phyloP scores from a whole-genome alignment of 1,140 invertebrate species.

The Camponotus vicinus region DNA sequence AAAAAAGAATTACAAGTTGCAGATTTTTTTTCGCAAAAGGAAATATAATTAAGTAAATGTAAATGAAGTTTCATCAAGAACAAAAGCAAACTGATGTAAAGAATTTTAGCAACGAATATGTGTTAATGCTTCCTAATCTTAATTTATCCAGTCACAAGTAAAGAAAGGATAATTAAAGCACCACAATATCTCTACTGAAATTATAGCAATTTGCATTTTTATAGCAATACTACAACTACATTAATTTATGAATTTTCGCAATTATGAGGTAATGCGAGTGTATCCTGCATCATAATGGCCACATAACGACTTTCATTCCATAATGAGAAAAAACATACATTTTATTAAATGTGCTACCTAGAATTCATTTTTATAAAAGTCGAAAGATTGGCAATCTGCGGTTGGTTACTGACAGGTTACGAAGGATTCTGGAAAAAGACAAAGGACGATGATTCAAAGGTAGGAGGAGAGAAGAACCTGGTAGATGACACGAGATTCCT shows the following conservation, averaged over 20 bases:
- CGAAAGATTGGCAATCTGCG: constrained; percentile 63
- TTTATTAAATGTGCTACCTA: constrained; percentile 9
- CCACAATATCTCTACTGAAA: not conserved
- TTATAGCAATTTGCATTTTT: constrained; percentile 17
- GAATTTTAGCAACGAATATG: not conserved
- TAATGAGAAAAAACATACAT: not conserved
- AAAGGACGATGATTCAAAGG: constrained; percentile 80
- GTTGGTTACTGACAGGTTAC: constrained; percentile 72
- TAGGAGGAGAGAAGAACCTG: constrained; percentile 76
- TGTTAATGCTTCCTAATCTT: not conserved
- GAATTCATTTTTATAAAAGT: constrained; percentile 43
- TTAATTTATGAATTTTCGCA: not conserved
- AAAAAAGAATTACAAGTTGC: not conserved
- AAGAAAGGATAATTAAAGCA: not conserved
- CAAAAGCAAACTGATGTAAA: not conserved
- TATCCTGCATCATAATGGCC: not conserved
- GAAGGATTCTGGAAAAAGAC: constrained; percentile 77
- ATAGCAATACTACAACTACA: not conserved
- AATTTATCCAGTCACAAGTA: not conserved
- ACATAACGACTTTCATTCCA: not conserved
- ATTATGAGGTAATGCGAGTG: not conserved
- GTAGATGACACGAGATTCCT: constrained; percentile 82
- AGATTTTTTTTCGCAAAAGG: not conserved
- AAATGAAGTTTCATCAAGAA: not conserved
- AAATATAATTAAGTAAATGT: not conserved